Evolutionary conservation across 2,797 vertebrate genomes (phyloP).

Genomic region (Pterois miles): DNA sequence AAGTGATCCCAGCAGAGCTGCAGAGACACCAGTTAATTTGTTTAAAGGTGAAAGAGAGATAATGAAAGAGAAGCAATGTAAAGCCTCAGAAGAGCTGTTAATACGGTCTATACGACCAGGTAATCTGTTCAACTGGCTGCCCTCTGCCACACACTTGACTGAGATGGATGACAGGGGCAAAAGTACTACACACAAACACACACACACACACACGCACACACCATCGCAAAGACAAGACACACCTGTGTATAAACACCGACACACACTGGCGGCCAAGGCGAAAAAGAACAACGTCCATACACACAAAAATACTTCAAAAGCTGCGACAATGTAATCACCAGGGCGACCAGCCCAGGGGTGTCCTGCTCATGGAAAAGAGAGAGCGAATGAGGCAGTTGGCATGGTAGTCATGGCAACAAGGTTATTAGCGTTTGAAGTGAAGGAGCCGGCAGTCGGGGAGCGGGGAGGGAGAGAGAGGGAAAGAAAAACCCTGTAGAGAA

Average conservation of each 20-base stretch:
- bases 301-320: slow-evolving; percentile 38
- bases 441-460: slow-evolving; percentile 27
- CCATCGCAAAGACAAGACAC: background rate
- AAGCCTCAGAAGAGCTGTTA: slow-evolving; percentile 40
- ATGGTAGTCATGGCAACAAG: slow-evolving; percentile 75
- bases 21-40: slow-evolving; percentile 36
- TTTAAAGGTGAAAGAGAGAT: slow-evolving; percentile 50
- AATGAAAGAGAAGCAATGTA: slow-evolving; percentile 31
- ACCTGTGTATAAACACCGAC: background rate
- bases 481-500: slow-evolving; percentile 31
- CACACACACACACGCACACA: slow-evolving; percentile 1
- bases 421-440: slow-evolving; percentile 65
- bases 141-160: slow-evolving; percentile 37
- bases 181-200: background rate
- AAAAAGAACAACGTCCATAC: background rate
- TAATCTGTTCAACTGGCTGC: slow-evolving; percentile 52
- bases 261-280: background rate
- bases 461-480: background rate
- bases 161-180: slow-evolving; percentile 35
- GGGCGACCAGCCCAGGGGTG: slow-evolving; percentile 34
- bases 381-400: slow-evolving; percentile 24
- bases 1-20: slow-evolving; percentile 24
- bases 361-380: slow-evolving; percentile 37
- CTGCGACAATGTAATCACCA: slow-evolving; percentile 36
- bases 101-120: slow-evolving; percentile 18